These are phyloP conservation scores for Notolepis coatsorum DNA, from an alignment of 2,797 vertebrate genomes.

Conservation along the genomic window DNA sequence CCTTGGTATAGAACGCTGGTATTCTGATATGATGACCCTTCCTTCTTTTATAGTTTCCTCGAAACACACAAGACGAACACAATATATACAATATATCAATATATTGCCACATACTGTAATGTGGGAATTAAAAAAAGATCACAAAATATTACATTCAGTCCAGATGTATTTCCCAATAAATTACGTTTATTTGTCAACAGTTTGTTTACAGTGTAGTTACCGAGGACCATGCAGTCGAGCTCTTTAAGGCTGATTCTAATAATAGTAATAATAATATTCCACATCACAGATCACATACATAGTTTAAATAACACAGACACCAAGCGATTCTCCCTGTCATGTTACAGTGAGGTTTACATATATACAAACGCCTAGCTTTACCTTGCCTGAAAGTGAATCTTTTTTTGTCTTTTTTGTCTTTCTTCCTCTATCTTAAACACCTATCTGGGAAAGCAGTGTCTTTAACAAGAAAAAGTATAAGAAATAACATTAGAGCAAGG, in stretches of 20 bases:
- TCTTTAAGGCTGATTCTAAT: constrained; percentile 88
- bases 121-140: constrained; percentile 8
- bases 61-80: no score
- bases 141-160: background rate
- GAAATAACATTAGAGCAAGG: constrained; percentile 93
- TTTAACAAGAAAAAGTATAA: constrained; percentile 90
- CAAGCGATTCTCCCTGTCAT: constrained; percentile 87
- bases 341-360: constrained; percentile 91
- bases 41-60: no score
- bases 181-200: constrained; percentile 91
- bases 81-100: no score
- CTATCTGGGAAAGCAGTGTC: constrained; percentile 85
- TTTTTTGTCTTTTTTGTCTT: constrained; percentile 12
- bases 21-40: no score
- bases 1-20: no score
- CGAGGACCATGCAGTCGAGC: constrained; percentile 96
- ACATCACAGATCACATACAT: constrained; percentile 88
- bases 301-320: constrained; percentile 84
- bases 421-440: constrained; percentile 62
- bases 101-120: no score
- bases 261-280: constrained; percentile 75
- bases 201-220: constrained; percentile 69
- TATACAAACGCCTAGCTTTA: constrained; percentile 90
- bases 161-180: constrained; percentile 76
- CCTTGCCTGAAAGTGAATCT: constrained; percentile 71